Evolutionary conservation across 2,888 invertebrate genomes (phyloP), one percentile per base, ranked within the genome.

Genomic region (Venustoraphidia nigricollis): DNA sequence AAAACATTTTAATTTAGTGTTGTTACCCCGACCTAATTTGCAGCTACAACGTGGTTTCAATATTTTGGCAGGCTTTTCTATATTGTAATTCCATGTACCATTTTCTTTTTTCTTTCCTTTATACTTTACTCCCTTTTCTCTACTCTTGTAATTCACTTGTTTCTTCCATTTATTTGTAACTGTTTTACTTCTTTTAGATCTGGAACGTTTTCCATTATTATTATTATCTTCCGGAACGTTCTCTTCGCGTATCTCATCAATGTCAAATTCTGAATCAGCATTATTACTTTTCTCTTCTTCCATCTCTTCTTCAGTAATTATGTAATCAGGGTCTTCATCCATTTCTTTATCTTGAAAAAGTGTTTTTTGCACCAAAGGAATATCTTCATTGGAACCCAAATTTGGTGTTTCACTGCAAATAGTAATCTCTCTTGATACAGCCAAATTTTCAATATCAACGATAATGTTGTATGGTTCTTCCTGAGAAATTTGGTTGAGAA

Each of bases 111-210:
- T 43, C 38, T 48, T 36, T 44, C 44, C 44, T 44, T 43, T 44
- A 43, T 48, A 44, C 39, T 44, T 48, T 17, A 17, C 17, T 17
- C 39, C 46, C 46, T 46, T 41, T 40, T 48, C 48, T 44, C 48
- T 48, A 34, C 39, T 38, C 38, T 48, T 48, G 48, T 48, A 48
- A 44, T 48, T 48, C 38, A 36, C 39, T 38, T 48, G 44, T 44
- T 48, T 48, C 39, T 14, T 44, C 46, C 41, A 36, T 17, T 17
- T 17, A 17, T 17, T 17, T 17, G 4, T 17, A 17, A 44, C 48
- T 44, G 44, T 44, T 48, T 43, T 39, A 48, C 48, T 44, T 44
- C 48, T 48, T 48, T 48, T 48, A 44, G 48, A 48, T 48, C 44
- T 44, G 11, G 37, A 36, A 44, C 13, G 43, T 39, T 44, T 48